Percentiles rank a stretch among this genome's conserved stretches.
Evolutionary conservation across 2,797 vertebrate species (phyloP).

Genomic region (Podarcis lilfordi): DNA sequence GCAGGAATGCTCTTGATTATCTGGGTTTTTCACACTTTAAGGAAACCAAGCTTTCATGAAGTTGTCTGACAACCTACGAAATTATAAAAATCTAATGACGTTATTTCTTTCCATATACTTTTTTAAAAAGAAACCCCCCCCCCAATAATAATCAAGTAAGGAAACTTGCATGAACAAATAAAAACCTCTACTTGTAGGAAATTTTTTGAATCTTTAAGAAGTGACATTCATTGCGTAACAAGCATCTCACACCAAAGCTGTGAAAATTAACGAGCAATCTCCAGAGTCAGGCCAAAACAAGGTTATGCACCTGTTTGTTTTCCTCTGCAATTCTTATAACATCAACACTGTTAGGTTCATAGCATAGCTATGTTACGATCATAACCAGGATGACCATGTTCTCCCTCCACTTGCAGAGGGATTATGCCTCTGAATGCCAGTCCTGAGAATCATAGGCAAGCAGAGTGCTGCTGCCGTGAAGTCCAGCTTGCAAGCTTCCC

Average conservation of each 20-base stretch:
- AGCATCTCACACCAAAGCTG: background rate
- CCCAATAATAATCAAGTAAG: background rate
- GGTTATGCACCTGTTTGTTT: background rate
- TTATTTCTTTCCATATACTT: slow-evolving; percentile 29
- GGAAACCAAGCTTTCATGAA: slow-evolving; percentile 46
- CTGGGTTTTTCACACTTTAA: slow-evolving; percentile 24
- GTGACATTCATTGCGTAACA: slow-evolving; percentile 28
- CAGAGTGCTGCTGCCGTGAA: too few species aligned
- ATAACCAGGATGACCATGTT: too few species aligned
- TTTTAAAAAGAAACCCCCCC: background rate
- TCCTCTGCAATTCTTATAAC: background rate
- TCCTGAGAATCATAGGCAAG: too few species aligned
- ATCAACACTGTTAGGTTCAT: too few species aligned
- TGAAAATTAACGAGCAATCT: background rate
- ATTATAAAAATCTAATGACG: slow-evolving; percentile 53
- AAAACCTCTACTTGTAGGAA: slow-evolving; percentile 40
- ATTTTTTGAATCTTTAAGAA: slow-evolving; percentile 12
- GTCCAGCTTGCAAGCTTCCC: too few species aligned
- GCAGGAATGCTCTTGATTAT: slow-evolving; percentile 64
- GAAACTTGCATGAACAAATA: slow-evolving; percentile 33
- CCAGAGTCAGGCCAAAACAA: background rate
- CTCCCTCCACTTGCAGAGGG: too few species aligned
- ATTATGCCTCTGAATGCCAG: too few species aligned
- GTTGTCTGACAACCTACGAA: background rate
- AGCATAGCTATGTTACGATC: too few species aligned